phyloP scores from a whole-genome alignment of 2,888 invertebrate genomes.

The Pammene fasciana region DNA sequence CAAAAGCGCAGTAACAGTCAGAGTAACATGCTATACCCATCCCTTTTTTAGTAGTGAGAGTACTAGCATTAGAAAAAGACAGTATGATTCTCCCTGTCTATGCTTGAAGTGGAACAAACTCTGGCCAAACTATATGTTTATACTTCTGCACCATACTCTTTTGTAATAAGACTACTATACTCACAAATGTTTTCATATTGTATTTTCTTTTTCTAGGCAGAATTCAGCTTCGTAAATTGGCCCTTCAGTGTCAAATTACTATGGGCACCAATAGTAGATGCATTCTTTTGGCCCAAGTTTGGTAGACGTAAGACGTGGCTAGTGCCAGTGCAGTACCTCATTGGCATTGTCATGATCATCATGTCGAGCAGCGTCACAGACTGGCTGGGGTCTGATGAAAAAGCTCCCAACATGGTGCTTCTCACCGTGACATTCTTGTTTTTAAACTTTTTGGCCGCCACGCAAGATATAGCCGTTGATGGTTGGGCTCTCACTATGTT shows the following conservation, averaged over 20 bases:
- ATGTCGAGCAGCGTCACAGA: slow-evolving; percentile 89
- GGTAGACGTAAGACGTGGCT: slow-evolving; percentile 98
- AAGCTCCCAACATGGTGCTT: slow-evolving; percentile 87
- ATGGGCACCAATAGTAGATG: slow-evolving; percentile 99
- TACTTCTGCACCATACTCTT: neutral
- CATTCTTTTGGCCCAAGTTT: slow-evolving; percentile 91
- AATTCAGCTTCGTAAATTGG: slow-evolving; percentile 97
- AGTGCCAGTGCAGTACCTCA: slow-evolving; percentile 95
- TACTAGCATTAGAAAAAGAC: no score
- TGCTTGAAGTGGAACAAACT: no score
- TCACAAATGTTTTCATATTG: neutral
- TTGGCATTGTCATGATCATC: slow-evolving; percentile 94
- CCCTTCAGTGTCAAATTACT: slow-evolving; percentile 96
- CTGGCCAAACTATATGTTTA: no score
- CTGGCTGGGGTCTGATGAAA: slow-evolving; percentile 88
- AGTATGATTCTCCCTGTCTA: no score
- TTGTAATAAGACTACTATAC: neutral
- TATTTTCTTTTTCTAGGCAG: slow-evolving; percentile 84
- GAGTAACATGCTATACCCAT: no score
- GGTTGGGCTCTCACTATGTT: slow-evolving; percentile 99
- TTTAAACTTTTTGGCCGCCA: slow-evolving; percentile 98
- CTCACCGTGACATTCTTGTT: slow-evolving; percentile 94
- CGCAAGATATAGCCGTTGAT: slow-evolving; percentile 99
- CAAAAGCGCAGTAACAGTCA: no score
- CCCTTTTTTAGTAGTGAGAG: no score